Evolutionary conservation across 2,888 invertebrate species (phyloP).

Genomic region (Anticlea derivata): DNA sequence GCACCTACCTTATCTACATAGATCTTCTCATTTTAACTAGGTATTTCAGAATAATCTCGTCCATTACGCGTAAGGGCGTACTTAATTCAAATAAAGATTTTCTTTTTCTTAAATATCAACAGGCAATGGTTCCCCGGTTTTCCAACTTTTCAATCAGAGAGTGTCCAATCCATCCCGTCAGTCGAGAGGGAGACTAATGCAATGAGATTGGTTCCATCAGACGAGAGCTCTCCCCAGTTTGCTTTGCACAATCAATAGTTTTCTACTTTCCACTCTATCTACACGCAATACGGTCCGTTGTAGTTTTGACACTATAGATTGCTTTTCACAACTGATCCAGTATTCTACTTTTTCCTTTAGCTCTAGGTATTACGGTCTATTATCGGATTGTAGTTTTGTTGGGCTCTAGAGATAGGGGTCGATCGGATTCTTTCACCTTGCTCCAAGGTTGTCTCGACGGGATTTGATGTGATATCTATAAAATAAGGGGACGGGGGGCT

Average conservation of each 20-base stretch:
- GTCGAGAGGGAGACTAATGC: slow-evolving; percentile 14
- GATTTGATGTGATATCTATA: slow-evolving; percentile 15
- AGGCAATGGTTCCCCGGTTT: slow-evolving; percentile 1
- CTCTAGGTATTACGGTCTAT: slow-evolving; percentile 11
- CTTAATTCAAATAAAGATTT: no score
- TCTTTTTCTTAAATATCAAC: background rate
- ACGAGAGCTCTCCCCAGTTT: slow-evolving; percentile 22
- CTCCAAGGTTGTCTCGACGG: slow-evolving; percentile 35
- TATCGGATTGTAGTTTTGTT: slow-evolving; percentile 8
- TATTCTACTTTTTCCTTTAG: slow-evolving; percentile 5
- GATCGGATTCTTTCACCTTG: slow-evolving; percentile 36
- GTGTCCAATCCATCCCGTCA: slow-evolving; percentile 18
- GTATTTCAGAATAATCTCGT: no score
- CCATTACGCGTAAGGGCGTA: no score
- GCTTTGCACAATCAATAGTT: slow-evolving; percentile 1
- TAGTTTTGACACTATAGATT: slow-evolving; percentile 1
- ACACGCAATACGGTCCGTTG: slow-evolving; percentile 13
- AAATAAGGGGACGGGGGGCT: background rate
- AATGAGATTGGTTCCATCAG: slow-evolving; percentile 30
- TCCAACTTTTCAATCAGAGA: slow-evolving; percentile 19
- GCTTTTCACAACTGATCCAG: background rate
- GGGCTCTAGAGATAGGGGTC: slow-evolving; percentile 34
- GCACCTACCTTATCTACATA: no score
- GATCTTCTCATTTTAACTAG: no score
- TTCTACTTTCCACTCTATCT: slow-evolving; percentile 13